Evolutionary conservation across 2,888 invertebrate species (phyloP), one percentile per base, ranked within the genome.

Genomic region (Standfussiana lucernea): DNA sequence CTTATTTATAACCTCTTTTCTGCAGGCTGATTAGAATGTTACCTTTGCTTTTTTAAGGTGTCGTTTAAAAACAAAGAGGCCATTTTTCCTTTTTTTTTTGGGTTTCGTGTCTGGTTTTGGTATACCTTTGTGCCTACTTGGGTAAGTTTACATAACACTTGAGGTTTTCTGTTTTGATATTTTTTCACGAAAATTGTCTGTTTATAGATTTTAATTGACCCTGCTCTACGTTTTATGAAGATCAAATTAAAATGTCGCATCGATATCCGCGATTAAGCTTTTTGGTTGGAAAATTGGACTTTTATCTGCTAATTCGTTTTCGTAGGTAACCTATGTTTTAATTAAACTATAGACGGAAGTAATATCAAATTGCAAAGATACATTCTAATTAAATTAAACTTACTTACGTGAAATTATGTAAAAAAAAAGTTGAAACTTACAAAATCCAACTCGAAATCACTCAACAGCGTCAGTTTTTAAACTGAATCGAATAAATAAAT

Each of bases 1-100:
- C 82, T 83, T 90, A 87, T 87, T 88, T 88, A 86, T 90, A 90
- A 91, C 86, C 89, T 91, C 82, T 72, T 78, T 76, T 77, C 37
- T 77, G n/a, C 6, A 75, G 72, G 47, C 69, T 76, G n/a, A 66
- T 65, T 66, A 40, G 45, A 45, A 65, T 7, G 10, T 24, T 72
- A 66, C 53, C 50, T 72, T 67, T 40, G 37, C 61, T 7, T 70
- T 42, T 40, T 28, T 35, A 78, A 74, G 71, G 24, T 15, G 7
- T 11, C 28, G 0, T 61, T 75, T 62, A 69, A 59, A 73, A 59
- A 59, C 4, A 47, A 28, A 35, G 1, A 24, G 21, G 4, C 0
- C 6, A 21, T 7, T 5, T 47, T 53, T 50, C 50, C 69, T 61
- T 70, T 37, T 62, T 66, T 32, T 59, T 69, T 32, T 10, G 8